A percentile compares a stretch with the other conserved stretches of the same genome.
phyloP scores from a whole-genome alignment of 2,113 vertebrate species.

The Solea senegalensis region DNA sequence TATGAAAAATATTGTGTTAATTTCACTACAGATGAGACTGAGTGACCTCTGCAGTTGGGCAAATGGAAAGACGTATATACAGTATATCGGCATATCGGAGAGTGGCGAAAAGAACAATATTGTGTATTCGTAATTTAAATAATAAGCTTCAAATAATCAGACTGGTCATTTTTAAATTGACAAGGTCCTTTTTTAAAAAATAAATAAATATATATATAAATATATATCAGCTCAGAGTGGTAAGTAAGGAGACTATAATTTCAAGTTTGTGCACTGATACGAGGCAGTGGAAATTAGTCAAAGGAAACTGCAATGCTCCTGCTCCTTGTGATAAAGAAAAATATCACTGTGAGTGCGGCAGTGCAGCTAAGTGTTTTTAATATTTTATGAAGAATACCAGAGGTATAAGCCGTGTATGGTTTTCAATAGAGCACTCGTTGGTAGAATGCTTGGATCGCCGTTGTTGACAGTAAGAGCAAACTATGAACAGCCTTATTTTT shows the following conservation, averaged over 20 bases:
- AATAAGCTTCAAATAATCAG: background rate
- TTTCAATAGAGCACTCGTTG: slow-evolving; percentile 9
- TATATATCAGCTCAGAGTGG: background rate
- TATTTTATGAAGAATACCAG: background rate
- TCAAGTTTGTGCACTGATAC: too few relatives aligned
- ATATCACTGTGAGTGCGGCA: background rate
- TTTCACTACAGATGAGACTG: too few relatives aligned
- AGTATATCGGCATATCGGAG: too few relatives aligned
- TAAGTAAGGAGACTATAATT: background rate
- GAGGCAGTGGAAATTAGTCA: background rate
- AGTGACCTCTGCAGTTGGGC: too few relatives aligned
- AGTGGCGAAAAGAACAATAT: too few relatives aligned
- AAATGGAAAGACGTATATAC: too few relatives aligned
- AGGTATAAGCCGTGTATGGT: slow-evolving; percentile 9
- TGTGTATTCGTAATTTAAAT: too few relatives aligned
- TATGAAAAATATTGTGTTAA: too few relatives aligned
- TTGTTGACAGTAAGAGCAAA: background rate
- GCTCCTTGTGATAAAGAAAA: slow-evolving; percentile 1
- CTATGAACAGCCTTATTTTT: background rate
- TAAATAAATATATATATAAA: too few relatives aligned
- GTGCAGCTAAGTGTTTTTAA: background rate
- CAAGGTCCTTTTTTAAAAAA: background rate
- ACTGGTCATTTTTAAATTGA: background rate
- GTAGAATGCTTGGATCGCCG: background rate
- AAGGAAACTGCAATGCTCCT: background rate